phyloP scores from a whole-genome alignment of 2,797 vertebrate species.

The Lepilemur ruficaudatus region DNA sequence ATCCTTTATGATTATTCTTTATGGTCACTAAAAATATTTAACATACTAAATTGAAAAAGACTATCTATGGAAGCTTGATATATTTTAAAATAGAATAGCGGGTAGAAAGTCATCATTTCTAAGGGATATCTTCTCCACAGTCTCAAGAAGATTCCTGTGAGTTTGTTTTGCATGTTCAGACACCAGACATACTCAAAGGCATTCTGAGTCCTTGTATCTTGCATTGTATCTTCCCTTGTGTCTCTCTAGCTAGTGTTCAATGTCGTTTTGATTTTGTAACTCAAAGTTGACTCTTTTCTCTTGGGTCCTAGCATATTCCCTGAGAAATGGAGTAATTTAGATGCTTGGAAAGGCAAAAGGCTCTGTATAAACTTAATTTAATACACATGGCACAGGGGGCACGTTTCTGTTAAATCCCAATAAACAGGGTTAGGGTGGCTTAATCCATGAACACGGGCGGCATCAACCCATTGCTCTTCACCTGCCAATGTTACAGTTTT shows the following conservation, averaged over 20 bases:
- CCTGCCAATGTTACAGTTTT: rapidly evolving
- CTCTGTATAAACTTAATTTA: background rate
- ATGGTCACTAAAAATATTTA: constrained; percentile 1
- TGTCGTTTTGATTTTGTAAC: constrained; percentile 7
- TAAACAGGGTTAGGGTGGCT: background rate
- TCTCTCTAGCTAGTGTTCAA: background rate
- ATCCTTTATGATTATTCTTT: background rate
- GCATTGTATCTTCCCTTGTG: background rate
- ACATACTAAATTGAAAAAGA: background rate
- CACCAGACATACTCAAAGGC: background rate
- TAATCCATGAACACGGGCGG: rapidly evolving
- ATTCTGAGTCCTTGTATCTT: too few species aligned
- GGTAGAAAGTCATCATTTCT: background rate
- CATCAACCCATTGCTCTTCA: background rate
- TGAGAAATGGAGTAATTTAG: background rate
- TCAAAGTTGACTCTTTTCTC: background rate
- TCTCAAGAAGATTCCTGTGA: background rate
- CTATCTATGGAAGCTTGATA: background rate
- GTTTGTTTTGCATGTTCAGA: background rate
- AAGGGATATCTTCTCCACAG: background rate
- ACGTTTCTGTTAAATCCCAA: background rate
- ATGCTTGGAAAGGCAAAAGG: background rate
- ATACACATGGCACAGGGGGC: too few species aligned
- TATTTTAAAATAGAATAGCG: background rate
- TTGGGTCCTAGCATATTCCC: background rate